phyloP scores from a whole-genome alignment of 2,888 invertebrate genomes.

The Zygaena filipendulae region DNA sequence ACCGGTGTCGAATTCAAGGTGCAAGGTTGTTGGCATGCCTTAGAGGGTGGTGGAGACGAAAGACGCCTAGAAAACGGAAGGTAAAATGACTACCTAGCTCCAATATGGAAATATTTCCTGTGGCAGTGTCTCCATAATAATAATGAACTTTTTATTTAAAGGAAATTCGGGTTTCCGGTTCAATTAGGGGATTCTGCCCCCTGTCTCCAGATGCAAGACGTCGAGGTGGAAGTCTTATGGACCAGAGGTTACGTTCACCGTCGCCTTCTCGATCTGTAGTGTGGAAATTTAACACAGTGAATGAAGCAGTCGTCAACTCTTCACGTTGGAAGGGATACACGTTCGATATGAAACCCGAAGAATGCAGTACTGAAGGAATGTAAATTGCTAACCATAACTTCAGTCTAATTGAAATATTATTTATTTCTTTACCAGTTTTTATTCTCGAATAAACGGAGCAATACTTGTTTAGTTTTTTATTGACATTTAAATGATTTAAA shows the following conservation, averaged over 20 bases:
- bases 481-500: too few relatives aligned
- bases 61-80: constrained; percentile 37
- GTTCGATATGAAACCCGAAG: constrained; percentile 27
- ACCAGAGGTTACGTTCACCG: constrained; percentile 33
- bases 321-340: constrained; percentile 44
- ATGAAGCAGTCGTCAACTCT: constrained; percentile 44
- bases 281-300: constrained; percentile 58
- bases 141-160: constrained; percentile 15
- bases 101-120: too few relatives aligned
- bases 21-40: constrained; percentile 41
- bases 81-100: constrained; percentile 20
- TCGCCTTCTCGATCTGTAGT: constrained; percentile 25
- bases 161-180: constrained; percentile 27
- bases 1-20: constrained; percentile 43
- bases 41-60: constrained; percentile 51
- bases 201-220: constrained; percentile 41
- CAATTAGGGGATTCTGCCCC: constrained; percentile 31
- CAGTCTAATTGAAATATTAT: too few relatives aligned
- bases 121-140: too few relatives aligned
- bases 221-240: constrained; percentile 37
- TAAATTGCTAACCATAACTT: not conserved
- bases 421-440: too few relatives aligned
- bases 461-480: too few relatives aligned
- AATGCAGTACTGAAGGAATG: constrained; percentile 16
- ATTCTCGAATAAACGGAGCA: not conserved